Evolutionary conservation across 2,113 vertebrate genomes (phyloP).

Genomic region (Litocranius walleri): DNA sequence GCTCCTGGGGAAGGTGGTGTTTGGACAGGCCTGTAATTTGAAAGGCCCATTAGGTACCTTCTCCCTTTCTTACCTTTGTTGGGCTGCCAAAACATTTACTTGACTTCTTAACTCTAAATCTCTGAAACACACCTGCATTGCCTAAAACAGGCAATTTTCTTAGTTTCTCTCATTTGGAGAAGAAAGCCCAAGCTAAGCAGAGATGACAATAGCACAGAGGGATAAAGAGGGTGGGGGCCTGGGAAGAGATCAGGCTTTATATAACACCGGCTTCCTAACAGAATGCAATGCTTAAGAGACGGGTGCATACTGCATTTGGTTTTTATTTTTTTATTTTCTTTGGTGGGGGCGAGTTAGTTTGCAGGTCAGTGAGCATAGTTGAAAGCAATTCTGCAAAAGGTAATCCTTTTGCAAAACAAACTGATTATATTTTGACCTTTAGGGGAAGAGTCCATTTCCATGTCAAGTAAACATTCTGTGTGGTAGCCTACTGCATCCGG

Average conservation of each 20-base stretch:
- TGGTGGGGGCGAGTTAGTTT: rapidly evolving
- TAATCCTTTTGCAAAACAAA: constrained; percentile 37
- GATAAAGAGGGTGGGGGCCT: background rate
- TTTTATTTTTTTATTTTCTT: background rate
- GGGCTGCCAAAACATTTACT: constrained; percentile 77
- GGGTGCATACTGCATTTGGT: background rate
- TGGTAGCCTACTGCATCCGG: background rate
- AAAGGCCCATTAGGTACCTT: constrained; percentile 63
- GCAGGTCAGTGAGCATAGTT: background rate
- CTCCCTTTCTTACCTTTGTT: constrained; percentile 72
- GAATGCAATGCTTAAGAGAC: background rate
- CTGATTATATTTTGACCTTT: constrained; percentile 36
- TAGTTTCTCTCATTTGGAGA: constrained; percentile 56
- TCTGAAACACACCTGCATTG: constrained; percentile 73
- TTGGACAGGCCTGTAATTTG: constrained; percentile 72
- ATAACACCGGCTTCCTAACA: background rate
- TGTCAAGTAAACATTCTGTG: background rate
- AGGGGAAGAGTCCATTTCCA: background rate
- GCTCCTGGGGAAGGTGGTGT: constrained; percentile 57
- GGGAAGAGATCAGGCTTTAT: background rate
- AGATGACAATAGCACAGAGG: background rate
- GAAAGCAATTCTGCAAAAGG: background rate
- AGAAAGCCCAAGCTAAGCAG: constrained; percentile 35
- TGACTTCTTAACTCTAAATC: constrained; percentile 74
- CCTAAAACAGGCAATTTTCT: constrained; percentile 70